Evolutionary conservation across 1,140 invertebrate genomes (phyloP), one percentile per base, ranked within the genome.

Genomic region (Tetramorium alpestre): DNA sequence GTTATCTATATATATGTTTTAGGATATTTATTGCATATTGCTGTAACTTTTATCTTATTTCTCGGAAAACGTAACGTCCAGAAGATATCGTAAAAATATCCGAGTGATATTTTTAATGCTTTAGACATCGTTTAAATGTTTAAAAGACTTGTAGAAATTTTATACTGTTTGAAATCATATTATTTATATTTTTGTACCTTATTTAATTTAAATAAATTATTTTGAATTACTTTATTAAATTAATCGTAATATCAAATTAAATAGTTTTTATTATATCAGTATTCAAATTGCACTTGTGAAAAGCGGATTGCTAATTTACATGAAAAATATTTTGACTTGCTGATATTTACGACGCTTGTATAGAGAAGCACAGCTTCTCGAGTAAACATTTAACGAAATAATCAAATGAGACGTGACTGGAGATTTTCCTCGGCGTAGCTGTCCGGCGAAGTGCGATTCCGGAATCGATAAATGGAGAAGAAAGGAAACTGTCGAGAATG

Each of bases 341-440:
- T n/a, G 6, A 22, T 6, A 13, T 81, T 72, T 70, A 58, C 11
- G 6, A 1, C 2, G 22, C 56, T 18, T 54, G 22, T 22, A 7
- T 22, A 18, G 25, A 11, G 13, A 33, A 54, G 25, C 3, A 73
- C 18, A 73, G 41, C 47, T 82, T 82, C 13, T 16, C 18, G 25
- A 47, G 18, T 38, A 60, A 84, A 84, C 38, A 49, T 60, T 13
- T 16, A 58, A 56, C 54, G 28, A 81, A 81, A 81, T 70, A 70
- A 54, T 18, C 25, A 13, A 73, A 11, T 7, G 18, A n/a, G 16
- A 41, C 18, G 54, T 22, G 67, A 41, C 18, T 2, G 47, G 33
- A 41, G 38, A 56, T 65, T 18, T 81, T 81, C 8, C 13, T 60
- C 13, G 47, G 18, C 47, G 47, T 47, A 28, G 28, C 18, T 58